Percentiles rank a stretch among this genome's conserved stretches.
phyloP scores from a whole-genome alignment of 2,797 vertebrate genomes.

The Lagocephalus sceleratus region DNA sequence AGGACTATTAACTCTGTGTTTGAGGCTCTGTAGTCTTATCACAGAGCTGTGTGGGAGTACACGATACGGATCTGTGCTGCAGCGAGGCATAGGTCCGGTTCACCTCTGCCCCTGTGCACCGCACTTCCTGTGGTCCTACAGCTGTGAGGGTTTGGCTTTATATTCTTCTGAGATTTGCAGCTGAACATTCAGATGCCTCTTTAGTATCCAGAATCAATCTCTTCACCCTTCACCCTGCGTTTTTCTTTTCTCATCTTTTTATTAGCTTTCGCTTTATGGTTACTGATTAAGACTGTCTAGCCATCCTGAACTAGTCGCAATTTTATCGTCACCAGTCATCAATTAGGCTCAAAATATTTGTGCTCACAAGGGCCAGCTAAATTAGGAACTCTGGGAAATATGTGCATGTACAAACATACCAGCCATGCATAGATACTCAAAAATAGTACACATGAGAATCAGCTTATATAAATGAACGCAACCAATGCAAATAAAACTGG shows the following conservation, averaged over 20 bases:
- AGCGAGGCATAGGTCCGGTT: conserved; percentile 32
- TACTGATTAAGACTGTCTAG: too few relatives aligned
- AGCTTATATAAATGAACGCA: too few relatives aligned
- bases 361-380: too few relatives aligned
- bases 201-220: conserved; percentile 27
- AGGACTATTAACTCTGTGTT: conserved; percentile 9
- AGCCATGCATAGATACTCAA: too few relatives aligned
- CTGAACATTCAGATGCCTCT: conserved; percentile 28
- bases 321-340: too few relatives aligned
- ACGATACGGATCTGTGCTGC: conserved; percentile 9
- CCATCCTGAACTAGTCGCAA: too few relatives aligned
- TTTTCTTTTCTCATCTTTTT: conserved; percentile 9
- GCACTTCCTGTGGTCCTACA: neutral
- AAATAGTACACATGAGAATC: too few relatives aligned
- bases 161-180: conserved; percentile 14
- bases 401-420: too few relatives aligned
- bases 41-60: conserved; percentile 18
- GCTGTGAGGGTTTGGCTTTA: conserved; percentile 22
- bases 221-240: conserved; percentile 6
- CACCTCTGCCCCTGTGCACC: conserved; percentile 25
- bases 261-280: conserved; percentile 11
- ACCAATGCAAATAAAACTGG: too few relatives aligned
- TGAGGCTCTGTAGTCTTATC: conserved; percentile 12
- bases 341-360: too few relatives aligned
- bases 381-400: too few relatives aligned